Conservation (phyloP, 2,888 invertebrate genomes). For the Drosophila setosimentum region DNA sequence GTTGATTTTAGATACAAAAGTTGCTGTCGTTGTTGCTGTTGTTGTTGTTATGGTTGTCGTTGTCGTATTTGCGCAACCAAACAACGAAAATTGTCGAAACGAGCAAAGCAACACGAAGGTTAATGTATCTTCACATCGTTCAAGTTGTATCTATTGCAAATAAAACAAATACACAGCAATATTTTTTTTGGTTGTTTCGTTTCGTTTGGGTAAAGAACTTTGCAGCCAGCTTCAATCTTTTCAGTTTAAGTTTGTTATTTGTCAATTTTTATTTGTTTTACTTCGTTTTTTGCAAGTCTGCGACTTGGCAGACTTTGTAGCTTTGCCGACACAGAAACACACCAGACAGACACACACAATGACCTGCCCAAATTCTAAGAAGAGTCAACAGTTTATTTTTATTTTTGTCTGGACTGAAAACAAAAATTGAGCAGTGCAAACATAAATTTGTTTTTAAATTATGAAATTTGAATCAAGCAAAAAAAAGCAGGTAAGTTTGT, state of each 20-base stretch:
- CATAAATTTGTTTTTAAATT: conserved; percentile 51
- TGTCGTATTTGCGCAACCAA: conserved; percentile 61
- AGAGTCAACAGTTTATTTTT: conserved; percentile 16
- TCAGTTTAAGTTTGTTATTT: conserved; percentile 11
- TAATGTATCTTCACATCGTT: conserved; percentile 71
- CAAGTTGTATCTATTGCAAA: conserved; percentile 61
- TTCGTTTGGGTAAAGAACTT: conserved; percentile 35
- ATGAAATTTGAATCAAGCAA: conserved; percentile 39
- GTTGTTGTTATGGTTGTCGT: conserved; percentile 18
- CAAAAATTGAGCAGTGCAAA: conserved; percentile 56
- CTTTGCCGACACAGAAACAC: conserved; percentile 40
- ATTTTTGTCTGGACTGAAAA: conserved; percentile 11
- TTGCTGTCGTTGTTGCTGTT: conserved; percentile 42
- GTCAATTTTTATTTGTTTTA: conserved; percentile 11
- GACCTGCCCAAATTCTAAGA: conserved; percentile 29
- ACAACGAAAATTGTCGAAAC: conserved; percentile 72
- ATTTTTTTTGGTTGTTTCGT: conserved; percentile 6
- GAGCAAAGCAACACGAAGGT: conserved; percentile 65
- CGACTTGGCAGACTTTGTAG: conserved; percentile 41
- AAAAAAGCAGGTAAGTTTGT: conserved; percentile 4
- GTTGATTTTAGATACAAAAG: conserved; percentile 78
- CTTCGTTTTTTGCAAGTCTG: conserved; percentile 45
- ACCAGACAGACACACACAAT: background rate
- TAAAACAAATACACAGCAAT: conserved; percentile 49
- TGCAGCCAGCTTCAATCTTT: conserved; percentile 19